Conservation (phyloP, 1,140 invertebrate genomes). For the Araneus ventricosus region DNA sequence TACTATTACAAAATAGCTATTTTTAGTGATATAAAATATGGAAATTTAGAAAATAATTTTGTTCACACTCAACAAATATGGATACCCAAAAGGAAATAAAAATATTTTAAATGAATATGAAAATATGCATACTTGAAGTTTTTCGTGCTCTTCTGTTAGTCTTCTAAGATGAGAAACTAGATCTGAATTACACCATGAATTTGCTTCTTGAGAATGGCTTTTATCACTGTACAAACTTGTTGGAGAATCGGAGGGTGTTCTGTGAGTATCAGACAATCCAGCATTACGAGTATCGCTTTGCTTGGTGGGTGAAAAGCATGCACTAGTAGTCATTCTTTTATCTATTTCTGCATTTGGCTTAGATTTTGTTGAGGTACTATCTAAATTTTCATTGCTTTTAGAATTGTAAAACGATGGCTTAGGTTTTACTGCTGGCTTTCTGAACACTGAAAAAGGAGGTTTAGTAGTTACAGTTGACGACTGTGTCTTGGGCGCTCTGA, state of each 20-base stretch:
- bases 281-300: conserved; percentile 23
- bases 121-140: conserved; percentile 55
- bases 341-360: conserved; percentile 13
- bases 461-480: conserved; percentile 10
- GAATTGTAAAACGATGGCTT: conserved; percentile 63
- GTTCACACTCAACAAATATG: too few relatives aligned
- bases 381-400: conserved; percentile 68
- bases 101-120: neutral
- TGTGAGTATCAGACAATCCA: conserved; percentile 29
- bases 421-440: conserved; percentile 63
- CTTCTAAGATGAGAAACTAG: conserved; percentile 64
- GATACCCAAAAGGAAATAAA: neutral
- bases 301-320: conserved; percentile 40
- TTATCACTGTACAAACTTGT: conserved; percentile 71
- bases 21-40: too few relatives aligned
- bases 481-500: conserved; percentile 41
- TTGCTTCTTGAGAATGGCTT: conserved; percentile 62
- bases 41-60: too few relatives aligned
- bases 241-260: conserved; percentile 60
- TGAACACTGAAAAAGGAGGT: conserved; percentile 46
- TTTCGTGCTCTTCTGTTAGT: conserved; percentile 72
- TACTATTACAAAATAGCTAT: too few relatives aligned
- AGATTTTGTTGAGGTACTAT: conserved; percentile 17
- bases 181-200: conserved; percentile 67
- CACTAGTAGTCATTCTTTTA: neutral